Percentiles rank a stretch among this genome's conserved stretches.
These are phyloP conservation scores for Zaprionus ornatus DNA, from an alignment of 1,140 invertebrate species.

Conservation along the genomic window DNA sequence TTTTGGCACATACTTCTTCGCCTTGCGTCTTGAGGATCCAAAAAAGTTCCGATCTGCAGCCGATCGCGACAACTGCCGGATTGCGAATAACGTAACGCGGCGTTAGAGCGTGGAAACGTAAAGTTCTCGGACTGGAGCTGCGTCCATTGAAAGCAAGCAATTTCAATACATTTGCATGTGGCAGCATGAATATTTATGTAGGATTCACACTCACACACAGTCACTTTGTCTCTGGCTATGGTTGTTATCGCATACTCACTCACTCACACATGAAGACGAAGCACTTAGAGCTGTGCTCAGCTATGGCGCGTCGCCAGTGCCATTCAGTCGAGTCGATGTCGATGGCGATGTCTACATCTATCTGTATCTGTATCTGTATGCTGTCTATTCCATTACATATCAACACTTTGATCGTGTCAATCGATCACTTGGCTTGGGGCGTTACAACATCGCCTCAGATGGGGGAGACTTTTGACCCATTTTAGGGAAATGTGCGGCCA, in stretches of 20 bases:
- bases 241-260: slow-evolving; percentile 32
- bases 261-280: slow-evolving; percentile 36
- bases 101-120: slow-evolving; percentile 58
- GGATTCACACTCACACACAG: slow-evolving; percentile 51
- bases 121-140: slow-evolving; percentile 67
- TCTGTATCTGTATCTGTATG: slow-evolving; percentile 6
- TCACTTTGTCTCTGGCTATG: slow-evolving; percentile 9
- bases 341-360: slow-evolving; percentile 10
- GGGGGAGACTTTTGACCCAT: slow-evolving; percentile 83
- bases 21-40: slow-evolving; percentile 53
- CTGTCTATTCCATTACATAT: slow-evolving; percentile 70
- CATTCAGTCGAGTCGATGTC: slow-evolving; percentile 58
- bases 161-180: slow-evolving; percentile 78
- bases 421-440: slow-evolving; percentile 74
- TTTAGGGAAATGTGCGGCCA: slow-evolving; percentile 76
- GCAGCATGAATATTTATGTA: slow-evolving; percentile 76
- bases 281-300: slow-evolving; percentile 57
- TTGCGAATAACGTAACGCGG: slow-evolving; percentile 77
- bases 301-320: slow-evolving; percentile 53
- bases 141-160: slow-evolving; percentile 67
- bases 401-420: slow-evolving; percentile 82
- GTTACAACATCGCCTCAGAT: slow-evolving; percentile 64
- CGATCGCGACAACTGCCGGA: slow-evolving; percentile 83
- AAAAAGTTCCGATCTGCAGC: slow-evolving; percentile 69
- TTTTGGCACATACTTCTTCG: slow-evolving; percentile 60